phyloP scores from a whole-genome alignment of 2,888 invertebrate species.

The Argyresthia albistria region DNA sequence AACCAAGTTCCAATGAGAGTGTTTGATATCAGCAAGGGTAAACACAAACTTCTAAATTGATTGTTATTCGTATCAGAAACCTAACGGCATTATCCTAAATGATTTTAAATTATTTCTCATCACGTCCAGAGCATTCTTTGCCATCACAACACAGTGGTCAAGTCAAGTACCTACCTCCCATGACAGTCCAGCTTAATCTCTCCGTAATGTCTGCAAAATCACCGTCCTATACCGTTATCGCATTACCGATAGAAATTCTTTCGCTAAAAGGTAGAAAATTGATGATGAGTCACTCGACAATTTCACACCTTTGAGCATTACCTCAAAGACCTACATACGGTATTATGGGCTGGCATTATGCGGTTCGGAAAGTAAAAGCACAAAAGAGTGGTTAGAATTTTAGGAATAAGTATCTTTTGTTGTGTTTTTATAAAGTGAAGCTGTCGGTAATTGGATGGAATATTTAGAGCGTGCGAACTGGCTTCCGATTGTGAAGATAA shows the following conservation, averaged over 20 bases:
- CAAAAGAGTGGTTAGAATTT: background rate
- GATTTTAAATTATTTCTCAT: background rate
- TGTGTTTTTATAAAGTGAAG: background rate
- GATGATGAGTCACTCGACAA: background rate
- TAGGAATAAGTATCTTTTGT: background rate
- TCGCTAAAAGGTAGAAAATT: background rate
- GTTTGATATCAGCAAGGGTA: too few species aligned
- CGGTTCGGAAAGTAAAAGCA: conserved; percentile 29
- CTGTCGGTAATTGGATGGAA: background rate
- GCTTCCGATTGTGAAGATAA: conserved; percentile 1
- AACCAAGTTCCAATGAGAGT: too few species aligned
- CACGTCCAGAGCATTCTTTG: too few species aligned
- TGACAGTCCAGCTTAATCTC: too few species aligned
- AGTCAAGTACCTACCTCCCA: too few species aligned
- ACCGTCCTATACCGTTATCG: too few species aligned
- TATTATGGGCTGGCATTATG: background rate
- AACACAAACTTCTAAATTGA: too few species aligned
- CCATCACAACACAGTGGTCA: too few species aligned
- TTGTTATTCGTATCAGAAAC: too few species aligned
- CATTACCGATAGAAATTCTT: background rate
- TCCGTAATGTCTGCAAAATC: too few species aligned
- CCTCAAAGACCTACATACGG: conserved; percentile 4
- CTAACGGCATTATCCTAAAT: too few species aligned
- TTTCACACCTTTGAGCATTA: background rate
- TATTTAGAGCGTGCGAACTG: conserved; percentile 53